A percentile compares a stretch with the other conserved stretches of the same genome.
Conservation (phyloP, 2,113 vertebrate genomes). For the Ctenodactylus gundi region DNA sequence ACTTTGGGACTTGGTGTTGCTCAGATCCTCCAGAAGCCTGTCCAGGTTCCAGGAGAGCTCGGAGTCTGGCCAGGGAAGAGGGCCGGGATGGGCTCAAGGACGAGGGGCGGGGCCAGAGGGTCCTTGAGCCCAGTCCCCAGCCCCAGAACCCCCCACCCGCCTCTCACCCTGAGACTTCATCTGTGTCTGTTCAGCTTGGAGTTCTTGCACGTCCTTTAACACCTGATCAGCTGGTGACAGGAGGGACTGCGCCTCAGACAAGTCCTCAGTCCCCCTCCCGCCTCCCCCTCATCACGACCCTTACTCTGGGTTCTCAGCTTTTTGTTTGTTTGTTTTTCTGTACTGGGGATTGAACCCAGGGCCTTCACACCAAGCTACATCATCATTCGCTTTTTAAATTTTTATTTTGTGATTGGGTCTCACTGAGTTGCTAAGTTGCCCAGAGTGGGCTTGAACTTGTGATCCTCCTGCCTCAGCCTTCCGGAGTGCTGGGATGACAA, state of each 20-base stretch:
- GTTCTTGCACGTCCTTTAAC: not conserved
- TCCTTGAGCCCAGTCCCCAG: accelerated
- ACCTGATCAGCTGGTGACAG: slow-evolving; percentile 23
- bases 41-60: slow-evolving; percentile 51
- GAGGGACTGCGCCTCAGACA: not conserved
- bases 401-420: too few species aligned
- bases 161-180: slow-evolving; percentile 53
- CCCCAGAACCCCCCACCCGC: not conserved
- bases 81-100: not conserved
- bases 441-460: too few species aligned
- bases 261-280: accelerated
- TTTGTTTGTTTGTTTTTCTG: too few species aligned
- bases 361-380: too few species aligned
- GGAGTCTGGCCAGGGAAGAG: not conserved
- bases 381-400: too few species aligned
- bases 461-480: too few species aligned
- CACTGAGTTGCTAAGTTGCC: too few species aligned
- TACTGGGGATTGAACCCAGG: too few species aligned
- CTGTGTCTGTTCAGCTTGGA: not conserved
- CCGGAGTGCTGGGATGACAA: too few species aligned
- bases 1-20: slow-evolving; percentile 58
- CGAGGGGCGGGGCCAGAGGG: accelerated
- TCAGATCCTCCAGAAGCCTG: slow-evolving; percentile 34
- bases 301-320: not conserved
- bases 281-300: not conserved